A percentile compares a stretch with the other conserved stretches of the same genome.
Conservation (phyloP, 2,797 vertebrate genomes). For the Thunnus albacares region DNA sequence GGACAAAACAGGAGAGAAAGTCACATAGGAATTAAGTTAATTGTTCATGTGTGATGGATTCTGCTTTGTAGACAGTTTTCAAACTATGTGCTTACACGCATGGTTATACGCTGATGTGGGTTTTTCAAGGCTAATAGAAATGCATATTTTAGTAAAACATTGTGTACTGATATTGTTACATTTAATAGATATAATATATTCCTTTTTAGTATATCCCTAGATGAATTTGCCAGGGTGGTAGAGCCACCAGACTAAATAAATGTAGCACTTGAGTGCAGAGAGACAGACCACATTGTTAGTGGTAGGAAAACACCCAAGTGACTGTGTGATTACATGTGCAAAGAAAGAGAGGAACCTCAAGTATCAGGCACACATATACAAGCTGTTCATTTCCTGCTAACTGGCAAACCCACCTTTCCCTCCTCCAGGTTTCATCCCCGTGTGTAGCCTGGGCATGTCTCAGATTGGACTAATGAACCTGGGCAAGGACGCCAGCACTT, state of each 20-base stretch:
- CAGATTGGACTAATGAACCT: constrained; percentile 97
- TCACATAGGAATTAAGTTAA: constrained; percentile 8
- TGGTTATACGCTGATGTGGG: neutral
- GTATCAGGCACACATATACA: neutral
- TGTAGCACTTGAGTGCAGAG: constrained; percentile 8
- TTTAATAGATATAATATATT: neutral
- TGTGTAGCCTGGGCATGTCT: constrained; percentile 93
- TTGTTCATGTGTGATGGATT: constrained; percentile 9
- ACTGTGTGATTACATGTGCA: constrained; percentile 27
- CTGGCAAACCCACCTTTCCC: neutral
- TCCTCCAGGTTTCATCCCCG: constrained; percentile 93
- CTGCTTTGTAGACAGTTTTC: neutral
- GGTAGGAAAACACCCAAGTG: neutral
- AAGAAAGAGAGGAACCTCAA: neutral
- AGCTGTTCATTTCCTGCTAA: neutral
- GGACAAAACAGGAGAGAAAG: neutral
- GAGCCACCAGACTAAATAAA: constrained; percentile 20
- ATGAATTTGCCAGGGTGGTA: neutral
- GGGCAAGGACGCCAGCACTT: constrained; percentile 95
- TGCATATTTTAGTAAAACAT: neutral
- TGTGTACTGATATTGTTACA: neutral
- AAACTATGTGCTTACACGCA: neutral
- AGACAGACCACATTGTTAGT: neutral
- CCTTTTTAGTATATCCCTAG: neutral
- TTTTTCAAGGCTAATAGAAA: neutral